A percentile compares a stretch with the other conserved stretches of the same genome.
Conservation (phyloP, 2,113 vertebrate species). For the Anguilla japonica region DNA sequence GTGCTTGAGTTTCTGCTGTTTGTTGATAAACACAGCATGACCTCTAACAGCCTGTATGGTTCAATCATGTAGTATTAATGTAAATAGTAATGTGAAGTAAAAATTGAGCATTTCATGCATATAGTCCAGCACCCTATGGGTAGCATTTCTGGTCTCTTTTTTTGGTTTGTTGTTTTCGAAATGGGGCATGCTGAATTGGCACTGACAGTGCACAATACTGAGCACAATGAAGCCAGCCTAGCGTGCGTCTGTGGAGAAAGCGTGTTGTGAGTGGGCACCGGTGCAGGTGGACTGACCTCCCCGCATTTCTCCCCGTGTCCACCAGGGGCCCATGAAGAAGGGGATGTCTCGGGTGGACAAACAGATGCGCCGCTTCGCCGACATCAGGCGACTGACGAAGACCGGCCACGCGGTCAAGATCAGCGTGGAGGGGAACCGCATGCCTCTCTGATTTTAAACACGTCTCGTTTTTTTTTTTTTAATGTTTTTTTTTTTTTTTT, state of each 20-base stretch:
- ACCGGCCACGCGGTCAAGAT: constrained; percentile 94
- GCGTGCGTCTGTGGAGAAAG: background rate
- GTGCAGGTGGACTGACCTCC: background rate
- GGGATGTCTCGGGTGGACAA: constrained; percentile 94
- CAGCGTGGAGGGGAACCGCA: constrained; percentile 96
- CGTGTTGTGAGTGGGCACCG: background rate
- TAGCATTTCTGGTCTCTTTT: background rate
- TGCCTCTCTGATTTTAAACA: constrained; percentile 87
- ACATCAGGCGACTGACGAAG: constrained; percentile 91
- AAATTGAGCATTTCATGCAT: too few species aligned
- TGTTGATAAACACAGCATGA: background rate
- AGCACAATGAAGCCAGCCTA: background rate
- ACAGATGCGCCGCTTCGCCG: constrained; percentile 93
- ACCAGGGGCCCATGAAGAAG: constrained; percentile 89
- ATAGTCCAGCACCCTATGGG: background rate
- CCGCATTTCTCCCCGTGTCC: constrained; percentile 23
- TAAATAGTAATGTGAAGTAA: too few species aligned
- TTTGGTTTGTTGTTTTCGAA: background rate
- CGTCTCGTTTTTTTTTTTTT: constrained; percentile 12
- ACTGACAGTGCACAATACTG: background rate
- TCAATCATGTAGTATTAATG: background rate
- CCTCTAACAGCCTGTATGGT: background rate
- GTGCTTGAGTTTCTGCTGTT: background rate
- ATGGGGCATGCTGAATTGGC: background rate
- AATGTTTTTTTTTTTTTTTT: background rate